Percentiles rank a stretch among this genome's conserved stretches.
phyloP scores from a whole-genome alignment of 2,797 vertebrate species.

The Tiaroga cobitis region DNA sequence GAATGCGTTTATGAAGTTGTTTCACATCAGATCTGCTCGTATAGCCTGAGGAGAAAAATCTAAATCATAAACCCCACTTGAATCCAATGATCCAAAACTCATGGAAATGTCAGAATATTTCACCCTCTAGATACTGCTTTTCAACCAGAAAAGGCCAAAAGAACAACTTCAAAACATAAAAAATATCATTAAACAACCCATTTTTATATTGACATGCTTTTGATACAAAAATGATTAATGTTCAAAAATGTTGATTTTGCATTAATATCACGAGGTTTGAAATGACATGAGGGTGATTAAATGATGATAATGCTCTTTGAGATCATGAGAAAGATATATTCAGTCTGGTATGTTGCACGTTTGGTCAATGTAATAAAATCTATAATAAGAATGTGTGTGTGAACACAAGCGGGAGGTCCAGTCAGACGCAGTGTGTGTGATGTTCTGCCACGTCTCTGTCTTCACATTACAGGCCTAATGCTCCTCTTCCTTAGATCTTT shows the following conservation, averaged over 20 bases:
- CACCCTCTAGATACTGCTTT: neutral
- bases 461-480: constrained; percentile 9
- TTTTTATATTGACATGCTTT: neutral
- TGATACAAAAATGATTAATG: neutral
- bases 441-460: constrained; percentile 3
- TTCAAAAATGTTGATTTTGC: neutral
- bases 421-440: neutral
- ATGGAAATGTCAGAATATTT: constrained; percentile 20
- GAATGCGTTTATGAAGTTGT: constrained; percentile 14
- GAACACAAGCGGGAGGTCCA: neutral
- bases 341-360: neutral
- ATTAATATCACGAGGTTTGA: neutral
- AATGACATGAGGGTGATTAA: neutral
- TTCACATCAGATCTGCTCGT: constrained; percentile 9
- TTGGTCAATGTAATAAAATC: neutral
- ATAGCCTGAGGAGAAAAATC: constrained; percentile 22
- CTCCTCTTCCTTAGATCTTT: neutral
- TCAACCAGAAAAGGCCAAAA: neutral
- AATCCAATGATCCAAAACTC: constrained; percentile 29
- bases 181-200: neutral
- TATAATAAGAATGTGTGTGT: neutral
- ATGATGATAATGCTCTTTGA: neutral
- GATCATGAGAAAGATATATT: neutral
- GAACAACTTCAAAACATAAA: constrained; percentile 2
- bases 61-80: constrained; percentile 21